phyloP scores from a whole-genome alignment of 23 tunicate species.

The Trididemnum clinides region DNA sequence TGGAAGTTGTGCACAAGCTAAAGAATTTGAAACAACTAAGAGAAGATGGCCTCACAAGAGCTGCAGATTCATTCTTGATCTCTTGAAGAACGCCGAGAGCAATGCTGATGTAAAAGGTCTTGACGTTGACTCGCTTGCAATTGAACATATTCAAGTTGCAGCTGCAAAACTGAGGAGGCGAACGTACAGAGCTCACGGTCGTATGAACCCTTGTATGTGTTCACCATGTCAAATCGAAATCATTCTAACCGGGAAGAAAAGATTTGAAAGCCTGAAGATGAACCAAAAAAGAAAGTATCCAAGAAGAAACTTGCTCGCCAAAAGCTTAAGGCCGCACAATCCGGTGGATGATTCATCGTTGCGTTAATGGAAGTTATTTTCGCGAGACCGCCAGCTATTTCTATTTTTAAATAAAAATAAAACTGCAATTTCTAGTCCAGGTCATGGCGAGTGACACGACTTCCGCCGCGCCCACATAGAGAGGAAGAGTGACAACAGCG shows the following conservation, averaged over 20 bases:
- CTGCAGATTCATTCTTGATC: conserved; percentile 75
- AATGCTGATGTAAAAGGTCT: conserved; percentile 97
- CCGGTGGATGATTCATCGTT: background rate
- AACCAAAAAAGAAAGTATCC: conserved; percentile 68
- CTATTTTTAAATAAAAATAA: too few relatives aligned
- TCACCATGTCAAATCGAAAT: conserved; percentile 99
- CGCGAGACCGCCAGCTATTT: too few relatives aligned
- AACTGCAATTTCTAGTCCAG: too few relatives aligned
- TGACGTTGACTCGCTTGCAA: conserved; percentile 94
- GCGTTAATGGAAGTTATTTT: too few relatives aligned
- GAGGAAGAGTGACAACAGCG: too few relatives aligned
- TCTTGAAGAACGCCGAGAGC: conserved; percentile 97
- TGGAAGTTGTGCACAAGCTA: conserved; percentile 93
- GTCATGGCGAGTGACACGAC: too few relatives aligned
- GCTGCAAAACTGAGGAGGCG: conserved; percentile 96
- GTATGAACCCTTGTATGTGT: conserved; percentile 98
- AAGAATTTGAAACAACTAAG: conserved; percentile 76
- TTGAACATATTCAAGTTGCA: conserved; percentile 97
- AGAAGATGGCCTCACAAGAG: conserved; percentile 97
- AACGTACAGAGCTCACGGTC: conserved; percentile 99
- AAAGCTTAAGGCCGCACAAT: background rate
- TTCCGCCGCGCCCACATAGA: too few relatives aligned
- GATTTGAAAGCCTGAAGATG: conserved; percentile 85
- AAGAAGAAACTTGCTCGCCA: conserved; percentile 68
- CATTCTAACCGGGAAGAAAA: conserved; percentile 81